These are phyloP conservation scores for Drosophila saltans DNA, from an alignment of 1,140 invertebrate species.

Conservation along the genomic window DNA sequence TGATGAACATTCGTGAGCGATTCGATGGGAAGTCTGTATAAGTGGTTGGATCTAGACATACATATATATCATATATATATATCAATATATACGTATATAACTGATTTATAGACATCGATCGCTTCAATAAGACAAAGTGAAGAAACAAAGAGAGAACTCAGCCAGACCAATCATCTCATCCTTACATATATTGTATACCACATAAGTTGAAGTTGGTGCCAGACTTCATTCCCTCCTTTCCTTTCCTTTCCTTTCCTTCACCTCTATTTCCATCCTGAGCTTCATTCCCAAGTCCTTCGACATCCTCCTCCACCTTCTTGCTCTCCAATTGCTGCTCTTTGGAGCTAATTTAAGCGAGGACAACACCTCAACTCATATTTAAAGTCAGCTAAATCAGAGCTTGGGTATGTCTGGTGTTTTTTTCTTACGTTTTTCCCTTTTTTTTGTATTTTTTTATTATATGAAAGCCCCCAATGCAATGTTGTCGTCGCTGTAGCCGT, in stretches of 20 bases:
- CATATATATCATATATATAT: not conserved
- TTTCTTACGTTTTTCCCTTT: constrained; percentile 13
- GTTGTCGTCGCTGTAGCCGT: constrained; percentile 40
- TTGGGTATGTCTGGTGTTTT: constrained; percentile 27
- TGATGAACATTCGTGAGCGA: constrained; percentile 9
- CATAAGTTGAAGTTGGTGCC: not conserved
- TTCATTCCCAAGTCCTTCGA: not conserved
- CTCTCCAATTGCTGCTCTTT: constrained; percentile 1
- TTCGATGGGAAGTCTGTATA: not conserved
- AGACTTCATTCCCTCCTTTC: not conserved
- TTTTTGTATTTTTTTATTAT: constrained; percentile 48
- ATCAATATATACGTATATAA: not conserved
- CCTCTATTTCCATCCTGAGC: not conserved
- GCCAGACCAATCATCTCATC: not conserved
- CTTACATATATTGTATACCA: not conserved
- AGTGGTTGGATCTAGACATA: too few relatives aligned
- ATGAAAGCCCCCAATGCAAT: constrained; percentile 50
- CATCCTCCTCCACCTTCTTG: not conserved
- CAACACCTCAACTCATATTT: constrained; percentile 82
- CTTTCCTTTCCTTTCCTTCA: not conserved
- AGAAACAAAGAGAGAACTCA: not conserved
- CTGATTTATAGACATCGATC: constrained; percentile 22
- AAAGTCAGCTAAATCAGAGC: constrained; percentile 78
- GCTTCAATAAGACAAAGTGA: not conserved
- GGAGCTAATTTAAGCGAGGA: constrained; percentile 81